Evolutionary conservation across 2,797 vertebrate genomes (phyloP).

Genomic region (Melanotaenia pygmaea): DNA sequence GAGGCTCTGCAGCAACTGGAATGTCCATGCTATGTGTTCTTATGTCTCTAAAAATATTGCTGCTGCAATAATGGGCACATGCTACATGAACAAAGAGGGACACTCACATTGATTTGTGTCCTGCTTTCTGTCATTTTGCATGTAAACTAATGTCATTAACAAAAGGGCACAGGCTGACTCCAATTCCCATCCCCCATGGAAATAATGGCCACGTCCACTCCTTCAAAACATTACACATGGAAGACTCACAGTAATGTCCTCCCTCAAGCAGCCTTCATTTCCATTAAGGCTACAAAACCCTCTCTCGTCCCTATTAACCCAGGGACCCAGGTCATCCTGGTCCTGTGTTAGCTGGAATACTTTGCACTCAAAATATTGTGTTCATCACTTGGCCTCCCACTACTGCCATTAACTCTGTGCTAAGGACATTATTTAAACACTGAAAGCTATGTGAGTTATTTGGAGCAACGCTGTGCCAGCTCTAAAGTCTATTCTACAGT

Average conservation of each 20-base stretch:
- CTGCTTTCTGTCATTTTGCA: conserved; percentile 51
- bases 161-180: conserved; percentile 59
- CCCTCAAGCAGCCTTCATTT: conserved; percentile 72
- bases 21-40: conserved; percentile 20
- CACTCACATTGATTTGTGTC: conserved; percentile 39
- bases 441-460: conserved; percentile 70
- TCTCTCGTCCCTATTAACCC: conserved; percentile 67
- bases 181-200: conserved; percentile 58
- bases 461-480: conserved; percentile 67
- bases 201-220: conserved; percentile 64
- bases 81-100: background rate
- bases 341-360: conserved; percentile 49
- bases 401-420: conserved; percentile 68
- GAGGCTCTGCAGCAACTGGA: conserved; percentile 12
- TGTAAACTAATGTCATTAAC: conserved; percentile 51
- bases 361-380: conserved; percentile 61
- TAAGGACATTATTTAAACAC: conserved; percentile 78
- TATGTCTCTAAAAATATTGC: conserved; percentile 23
- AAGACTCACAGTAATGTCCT: conserved; percentile 64
- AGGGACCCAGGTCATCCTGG: conserved; percentile 47
- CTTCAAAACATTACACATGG: conserved; percentile 70
- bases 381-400: conserved; percentile 71
- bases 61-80: conserved; percentile 7
- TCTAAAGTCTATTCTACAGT: conserved; percentile 61
- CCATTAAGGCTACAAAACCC: conserved; percentile 74